Evolutionary conservation across 2,113 vertebrate genomes (phyloP).

Genomic region (Callocephalon fimbriatum): DNA sequence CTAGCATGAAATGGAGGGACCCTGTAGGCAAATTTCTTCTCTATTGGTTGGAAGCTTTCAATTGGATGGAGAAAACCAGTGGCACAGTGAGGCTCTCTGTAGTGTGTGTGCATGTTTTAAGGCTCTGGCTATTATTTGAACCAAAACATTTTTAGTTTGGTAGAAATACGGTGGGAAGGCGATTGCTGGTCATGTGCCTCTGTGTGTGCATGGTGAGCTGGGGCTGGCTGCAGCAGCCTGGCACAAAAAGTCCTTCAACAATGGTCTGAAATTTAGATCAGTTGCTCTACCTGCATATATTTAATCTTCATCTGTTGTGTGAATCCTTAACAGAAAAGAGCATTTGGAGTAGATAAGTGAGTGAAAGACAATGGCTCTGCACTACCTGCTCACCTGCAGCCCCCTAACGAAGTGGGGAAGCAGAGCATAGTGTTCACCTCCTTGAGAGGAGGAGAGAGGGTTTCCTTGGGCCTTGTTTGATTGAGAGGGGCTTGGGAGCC

Average conservation of each 20-base stretch:
- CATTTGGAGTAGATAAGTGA: not conserved
- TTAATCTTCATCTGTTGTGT: not conserved
- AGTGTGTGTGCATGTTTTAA: not conserved
- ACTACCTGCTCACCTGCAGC: not conserved
- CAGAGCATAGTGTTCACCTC: fast-evolving
- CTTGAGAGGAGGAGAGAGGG: not conserved
- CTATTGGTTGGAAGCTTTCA: not conserved
- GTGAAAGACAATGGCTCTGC: not conserved
- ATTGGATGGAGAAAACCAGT: not conserved
- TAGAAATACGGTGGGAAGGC: fast-evolving
- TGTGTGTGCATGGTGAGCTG: fast-evolving
- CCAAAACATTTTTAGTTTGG: not conserved
- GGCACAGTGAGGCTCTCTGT: not conserved
- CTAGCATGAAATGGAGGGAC: not conserved
- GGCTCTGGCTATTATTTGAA: not conserved
- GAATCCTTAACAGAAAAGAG: not conserved
- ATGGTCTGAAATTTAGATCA: not conserved
- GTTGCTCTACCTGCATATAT: not conserved
- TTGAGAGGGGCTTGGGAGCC: not conserved
- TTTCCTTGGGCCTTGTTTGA: not conserved
- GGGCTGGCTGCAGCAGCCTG: not conserved
- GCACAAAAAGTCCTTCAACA: not conserved
- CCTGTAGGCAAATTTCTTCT: not conserved
- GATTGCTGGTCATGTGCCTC: fast-evolving
- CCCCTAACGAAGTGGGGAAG: not conserved